Base-by-base conservation (phyloP, 2,888 invertebrate species). In the Hirtodrosophila histrioides region DNA sequence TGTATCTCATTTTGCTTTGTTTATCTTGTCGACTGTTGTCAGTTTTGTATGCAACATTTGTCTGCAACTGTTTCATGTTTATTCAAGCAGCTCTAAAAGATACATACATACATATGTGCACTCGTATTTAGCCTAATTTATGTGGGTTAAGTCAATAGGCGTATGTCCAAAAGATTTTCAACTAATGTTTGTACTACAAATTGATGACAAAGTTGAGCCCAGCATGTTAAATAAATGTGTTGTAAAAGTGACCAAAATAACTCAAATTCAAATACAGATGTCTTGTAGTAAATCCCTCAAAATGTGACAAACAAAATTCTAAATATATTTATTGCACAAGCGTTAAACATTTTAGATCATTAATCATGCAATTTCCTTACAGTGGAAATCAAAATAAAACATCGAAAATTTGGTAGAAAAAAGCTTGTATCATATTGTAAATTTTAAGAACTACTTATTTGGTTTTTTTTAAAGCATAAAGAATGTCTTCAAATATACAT, bases 71-170 rank as follows among this genome's bases (percentile, higher is more conserved):
- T 86, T 75, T 41, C 46, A 45, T 66, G 62, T 78, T 74, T 65
- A 55, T 48, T 53, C 40, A 68, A 63, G 50, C 65, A 44, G 41
- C 54, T 64, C 39, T 49, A 48, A 69, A 53, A 60, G 11, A 39
- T 54, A 27, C 27, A 40, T 41, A 40, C 27, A 40, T 41, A 40
- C 35, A 56, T 58, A 35, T 37, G 39, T 39, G 45, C 45, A 58
- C 41, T 46, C 24, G 45, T 17, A 17, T 17, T 17, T 17, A 17
- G 17, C 17, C 17, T 17, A 53, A 78, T 65, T 53, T 46, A 80
- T 87, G 69, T 82, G 81, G 81, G 81, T 87, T 87, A 87, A 76
- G 88, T 82, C 81, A 82, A 82, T 65, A 79, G 27, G 40, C 24
- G 35, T 44, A 35, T 12, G 55, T 54, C 46, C 44, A 44, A 36